Evolutionary conservation across 2,888 invertebrate species (phyloP), one percentile per base, ranked within the genome.

Genomic region (Elmis aenea): DNA sequence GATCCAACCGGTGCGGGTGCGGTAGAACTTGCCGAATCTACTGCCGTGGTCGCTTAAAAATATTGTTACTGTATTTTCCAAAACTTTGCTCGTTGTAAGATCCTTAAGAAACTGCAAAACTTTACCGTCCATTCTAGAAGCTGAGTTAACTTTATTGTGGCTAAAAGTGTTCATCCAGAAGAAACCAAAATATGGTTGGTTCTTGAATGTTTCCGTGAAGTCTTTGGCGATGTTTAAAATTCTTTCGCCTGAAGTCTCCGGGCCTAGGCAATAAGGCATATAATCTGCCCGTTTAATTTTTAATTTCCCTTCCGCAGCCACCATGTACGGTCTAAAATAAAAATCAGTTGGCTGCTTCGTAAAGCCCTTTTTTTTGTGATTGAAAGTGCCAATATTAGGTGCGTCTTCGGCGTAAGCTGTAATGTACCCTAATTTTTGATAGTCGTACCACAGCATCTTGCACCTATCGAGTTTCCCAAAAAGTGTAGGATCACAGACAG

Each of bases 321-420:
- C n/a, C n/a, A n/a, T n/a, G n/a, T n/a, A n/a, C n/a, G n/a, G n/a
- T n/a, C n/a, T n/a, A n/a, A n/a, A n/a, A n/a, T n/a, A n/a, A n/a
- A n/a, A n/a, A n/a, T n/a, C n/a, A n/a, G n/a, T n/a, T n/a, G n/a
- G n/a, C n/a, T n/a, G n/a, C n/a, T n/a, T n/a, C n/a, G n/a, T n/a
- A n/a, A n/a, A 92, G 1, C 85, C 85, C 22, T 72, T 68, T 57
- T 84, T 84, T n/a, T 74, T 58, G 50, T 79, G 85, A 55, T 83
- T 84, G 58, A 85, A 87, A 0, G 87, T 87, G 31, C 82, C 81
- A 3, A 88, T 80, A 2, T 59, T 55, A 0, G 81, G 72, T 42
- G 79, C 77, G 60, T 91, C 90, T 70, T 91, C 90, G 0, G 79
- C n/a, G n/a, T n/a, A n/a, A n/a, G n/a, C n/a, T n/a, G n/a, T n/a